Percentiles rank a stretch among this genome's conserved stretches.
Evolutionary conservation across 1,140 invertebrate genomes (phyloP).

Genomic region (Caenorhabditis inopinata): DNA sequence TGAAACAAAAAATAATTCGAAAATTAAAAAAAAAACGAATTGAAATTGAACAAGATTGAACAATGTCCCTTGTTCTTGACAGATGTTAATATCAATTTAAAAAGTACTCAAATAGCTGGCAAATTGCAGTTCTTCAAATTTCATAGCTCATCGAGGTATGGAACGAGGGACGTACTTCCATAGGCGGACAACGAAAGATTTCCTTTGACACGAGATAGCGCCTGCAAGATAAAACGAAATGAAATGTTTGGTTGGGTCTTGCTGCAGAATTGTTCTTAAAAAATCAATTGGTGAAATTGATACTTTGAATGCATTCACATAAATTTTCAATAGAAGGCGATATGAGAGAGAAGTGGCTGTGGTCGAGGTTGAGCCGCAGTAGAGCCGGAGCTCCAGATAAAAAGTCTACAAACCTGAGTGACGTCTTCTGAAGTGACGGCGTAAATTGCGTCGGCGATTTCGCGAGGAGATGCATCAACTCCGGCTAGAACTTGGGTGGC

Average conservation of each 20-base stretch:
- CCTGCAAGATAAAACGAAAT: not conserved
- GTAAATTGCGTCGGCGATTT: slow-evolving; percentile 51
- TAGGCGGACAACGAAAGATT: not conserved
- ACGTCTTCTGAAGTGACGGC: slow-evolving; percentile 56
- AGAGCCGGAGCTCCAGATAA: no score
- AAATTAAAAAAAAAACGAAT: not conserved
- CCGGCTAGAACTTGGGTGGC: slow-evolving; percentile 57
- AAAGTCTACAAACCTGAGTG: slow-evolving; percentile 51
- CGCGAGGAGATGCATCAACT: slow-evolving; percentile 47
- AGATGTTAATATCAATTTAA: not conserved
- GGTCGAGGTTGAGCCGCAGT: no score
- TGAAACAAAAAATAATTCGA: not conserved
- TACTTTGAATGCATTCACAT: not conserved
- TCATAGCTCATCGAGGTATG: slow-evolving; percentile 17
- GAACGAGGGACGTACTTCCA: slow-evolving; percentile 2
- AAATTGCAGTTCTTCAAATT: no score
- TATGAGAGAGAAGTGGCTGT: not conserved
- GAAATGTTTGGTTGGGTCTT: no score
- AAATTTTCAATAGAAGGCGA: not conserved
- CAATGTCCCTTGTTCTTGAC: not conserved
- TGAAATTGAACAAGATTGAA: not conserved
- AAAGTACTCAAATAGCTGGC: no score
- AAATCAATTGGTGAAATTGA: slow-evolving; percentile 1
- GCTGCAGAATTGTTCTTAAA: no score
- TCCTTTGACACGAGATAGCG: slow-evolving; percentile 7